phyloP scores from a whole-genome alignment of 1,140 invertebrate species.

The Oedothorax gibbosus region DNA sequence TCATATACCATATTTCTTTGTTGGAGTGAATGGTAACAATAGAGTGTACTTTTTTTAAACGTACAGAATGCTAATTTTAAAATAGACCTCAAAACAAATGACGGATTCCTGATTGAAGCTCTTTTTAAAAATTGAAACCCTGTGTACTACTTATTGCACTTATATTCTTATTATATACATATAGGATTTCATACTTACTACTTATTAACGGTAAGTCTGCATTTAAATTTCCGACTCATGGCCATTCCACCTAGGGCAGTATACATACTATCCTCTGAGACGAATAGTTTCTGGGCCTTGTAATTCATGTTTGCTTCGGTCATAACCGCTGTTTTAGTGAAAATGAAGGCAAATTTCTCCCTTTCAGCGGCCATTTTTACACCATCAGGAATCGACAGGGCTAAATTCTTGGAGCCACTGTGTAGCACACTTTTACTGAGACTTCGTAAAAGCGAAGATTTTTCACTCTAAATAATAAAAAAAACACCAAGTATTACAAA shows the following conservation, averaged over 20 bases:
- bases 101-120: not conserved
- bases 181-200: slow-evolving; percentile 6
- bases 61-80: too few species aligned
- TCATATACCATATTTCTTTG: too few species aligned
- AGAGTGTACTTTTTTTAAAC: too few species aligned
- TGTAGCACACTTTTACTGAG: not conserved
- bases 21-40: too few species aligned
- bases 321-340: slow-evolving; percentile 7
- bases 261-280: slow-evolving; percentile 13
- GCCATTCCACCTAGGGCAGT: slow-evolving; percentile 13
- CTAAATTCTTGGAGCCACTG: not conserved
- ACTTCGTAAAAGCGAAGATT: not conserved
- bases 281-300: not conserved
- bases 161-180: too few species aligned
- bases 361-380: not conserved
- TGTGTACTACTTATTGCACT: too few species aligned
- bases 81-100: too few species aligned
- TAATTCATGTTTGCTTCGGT: not conserved
- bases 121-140: not conserved
- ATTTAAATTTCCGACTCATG: slow-evolving; percentile 4
- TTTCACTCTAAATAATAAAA: not conserved
- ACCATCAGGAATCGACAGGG: not conserved
- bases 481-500: not conserved
- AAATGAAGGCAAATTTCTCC: slow-evolving; percentile 9
- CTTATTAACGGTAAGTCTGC: not conserved